phyloP scores from a whole-genome alignment of 2,888 invertebrate species.

The Nezara viridula region DNA sequence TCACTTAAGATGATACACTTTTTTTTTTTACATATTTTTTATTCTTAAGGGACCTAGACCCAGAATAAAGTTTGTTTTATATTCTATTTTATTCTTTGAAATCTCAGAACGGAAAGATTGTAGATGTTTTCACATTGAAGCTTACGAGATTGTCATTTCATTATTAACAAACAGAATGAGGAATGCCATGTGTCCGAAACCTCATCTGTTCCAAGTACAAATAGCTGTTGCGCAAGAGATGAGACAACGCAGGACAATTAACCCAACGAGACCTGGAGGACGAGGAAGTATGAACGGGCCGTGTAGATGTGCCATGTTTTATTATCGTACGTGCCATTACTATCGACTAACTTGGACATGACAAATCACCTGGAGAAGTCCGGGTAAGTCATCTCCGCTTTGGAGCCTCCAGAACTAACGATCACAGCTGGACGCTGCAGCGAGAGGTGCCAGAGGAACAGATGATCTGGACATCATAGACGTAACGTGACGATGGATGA shows the following conservation, averaged over 20 bases:
- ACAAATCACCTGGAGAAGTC: slow-evolving; percentile 7
- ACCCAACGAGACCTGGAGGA: neutral
- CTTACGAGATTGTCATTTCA: too few species aligned
- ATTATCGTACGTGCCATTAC: neutral
- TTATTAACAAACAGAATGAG: too few species aligned
- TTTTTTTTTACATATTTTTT: too few species aligned
- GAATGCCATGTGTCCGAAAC: too few species aligned
- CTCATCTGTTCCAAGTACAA: neutral
- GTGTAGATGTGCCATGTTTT: neutral
- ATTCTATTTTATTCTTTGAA: too few species aligned
- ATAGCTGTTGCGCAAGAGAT: neutral
- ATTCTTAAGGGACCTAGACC: too few species aligned
- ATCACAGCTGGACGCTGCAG: neutral
- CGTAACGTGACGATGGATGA: neutral
- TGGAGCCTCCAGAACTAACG: neutral
- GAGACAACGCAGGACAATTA: neutral
- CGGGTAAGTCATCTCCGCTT: neutral
- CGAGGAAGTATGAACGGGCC: neutral
- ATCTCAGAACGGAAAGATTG: too few species aligned
- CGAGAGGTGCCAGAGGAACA: neutral
- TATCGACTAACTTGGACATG: neutral
- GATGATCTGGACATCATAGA: neutral
- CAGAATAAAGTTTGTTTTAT: too few species aligned
- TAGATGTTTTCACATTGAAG: too few species aligned
- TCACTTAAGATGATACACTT: too few species aligned